phyloP scores from a whole-genome alignment of 2,113 vertebrate genomes.

The Edolisoma coerulescens region DNA sequence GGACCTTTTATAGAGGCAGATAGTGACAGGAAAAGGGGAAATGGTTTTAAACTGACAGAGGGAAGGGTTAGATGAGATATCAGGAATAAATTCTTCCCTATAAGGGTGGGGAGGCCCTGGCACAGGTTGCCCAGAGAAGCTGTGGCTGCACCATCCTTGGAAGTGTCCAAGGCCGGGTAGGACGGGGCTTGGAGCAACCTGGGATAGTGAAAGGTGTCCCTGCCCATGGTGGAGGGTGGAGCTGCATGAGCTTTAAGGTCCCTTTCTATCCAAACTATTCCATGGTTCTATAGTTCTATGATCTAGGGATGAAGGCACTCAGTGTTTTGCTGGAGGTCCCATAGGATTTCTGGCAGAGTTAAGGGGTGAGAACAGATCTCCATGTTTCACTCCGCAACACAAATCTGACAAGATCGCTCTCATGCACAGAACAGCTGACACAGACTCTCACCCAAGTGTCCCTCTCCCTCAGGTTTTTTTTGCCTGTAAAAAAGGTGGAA shows the following conservation, averaged over 20 bases:
- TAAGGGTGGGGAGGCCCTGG: neutral
- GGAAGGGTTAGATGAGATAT: neutral
- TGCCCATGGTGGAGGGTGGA: neutral
- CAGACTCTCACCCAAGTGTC: neutral
- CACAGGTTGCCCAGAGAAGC: neutral
- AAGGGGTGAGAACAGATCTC: neutral
- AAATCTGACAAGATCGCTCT: neutral
- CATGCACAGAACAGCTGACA: neutral
- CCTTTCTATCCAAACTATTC: neutral
- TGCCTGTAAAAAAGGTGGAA: neutral
- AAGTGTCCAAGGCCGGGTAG: neutral
- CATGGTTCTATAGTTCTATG: neutral
- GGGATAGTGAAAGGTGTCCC: neutral
- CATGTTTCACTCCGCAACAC: neutral
- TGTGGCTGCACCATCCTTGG: neutral
- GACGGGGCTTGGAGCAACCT: fast-evolving
- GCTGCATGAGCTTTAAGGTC: neutral
- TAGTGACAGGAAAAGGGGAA: neutral
- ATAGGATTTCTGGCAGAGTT: neutral
- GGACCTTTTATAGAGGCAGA: neutral
- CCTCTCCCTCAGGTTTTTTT: neutral
- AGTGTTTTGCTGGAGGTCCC: neutral
- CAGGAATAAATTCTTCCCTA: neutral
- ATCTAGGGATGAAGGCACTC: neutral
- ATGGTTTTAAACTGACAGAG: neutral